A percentile compares a stretch with the other conserved stretches of the same genome.
Conservation (phyloP, 2,888 invertebrate genomes). For the Saturnia pavonia region DNA sequence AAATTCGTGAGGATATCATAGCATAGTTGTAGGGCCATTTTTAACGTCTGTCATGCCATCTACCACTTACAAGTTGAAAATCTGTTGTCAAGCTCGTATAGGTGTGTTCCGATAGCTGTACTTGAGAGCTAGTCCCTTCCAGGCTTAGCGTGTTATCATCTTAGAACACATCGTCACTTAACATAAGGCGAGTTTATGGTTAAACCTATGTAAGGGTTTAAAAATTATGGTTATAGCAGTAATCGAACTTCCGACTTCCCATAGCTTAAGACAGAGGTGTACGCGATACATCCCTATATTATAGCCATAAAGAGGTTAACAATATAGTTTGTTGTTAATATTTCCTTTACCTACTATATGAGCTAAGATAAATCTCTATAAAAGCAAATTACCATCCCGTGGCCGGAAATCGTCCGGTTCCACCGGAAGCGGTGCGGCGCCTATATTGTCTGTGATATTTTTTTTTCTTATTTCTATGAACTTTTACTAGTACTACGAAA, state of each 20-base stretch:
- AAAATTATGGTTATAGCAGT: too few relatives aligned
- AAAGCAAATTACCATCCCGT: neutral
- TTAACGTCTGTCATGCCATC: too few relatives aligned
- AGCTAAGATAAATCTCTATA: neutral
- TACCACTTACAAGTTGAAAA: too few relatives aligned
- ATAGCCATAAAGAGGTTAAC: neutral
- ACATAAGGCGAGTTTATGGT: too few relatives aligned
- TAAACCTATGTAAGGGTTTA: too few relatives aligned
- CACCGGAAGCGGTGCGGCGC: neutral
- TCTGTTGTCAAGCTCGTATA: too few relatives aligned
- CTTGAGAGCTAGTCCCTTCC: too few relatives aligned
- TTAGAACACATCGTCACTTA: too few relatives aligned
- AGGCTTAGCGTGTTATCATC: too few relatives aligned
- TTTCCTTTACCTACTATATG: conserved; percentile 1
- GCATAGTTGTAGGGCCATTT: too few relatives aligned
- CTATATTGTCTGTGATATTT: conserved; percentile 2
- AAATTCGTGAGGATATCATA: too few relatives aligned
- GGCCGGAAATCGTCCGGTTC: conserved; percentile 6
- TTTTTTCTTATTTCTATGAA: neutral
- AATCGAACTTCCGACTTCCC: neutral
- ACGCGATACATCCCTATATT: neutral
- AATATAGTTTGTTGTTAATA: neutral
- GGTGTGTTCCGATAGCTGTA: too few relatives aligned
- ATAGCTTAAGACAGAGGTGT: neutral
- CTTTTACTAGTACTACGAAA: neutral